A percentile compares a stretch with the other conserved stretches of the same genome.
These are phyloP conservation scores for Triops cancriformis DNA, from an alignment of 1,140 invertebrate species.

Conservation along the genomic window DNA sequence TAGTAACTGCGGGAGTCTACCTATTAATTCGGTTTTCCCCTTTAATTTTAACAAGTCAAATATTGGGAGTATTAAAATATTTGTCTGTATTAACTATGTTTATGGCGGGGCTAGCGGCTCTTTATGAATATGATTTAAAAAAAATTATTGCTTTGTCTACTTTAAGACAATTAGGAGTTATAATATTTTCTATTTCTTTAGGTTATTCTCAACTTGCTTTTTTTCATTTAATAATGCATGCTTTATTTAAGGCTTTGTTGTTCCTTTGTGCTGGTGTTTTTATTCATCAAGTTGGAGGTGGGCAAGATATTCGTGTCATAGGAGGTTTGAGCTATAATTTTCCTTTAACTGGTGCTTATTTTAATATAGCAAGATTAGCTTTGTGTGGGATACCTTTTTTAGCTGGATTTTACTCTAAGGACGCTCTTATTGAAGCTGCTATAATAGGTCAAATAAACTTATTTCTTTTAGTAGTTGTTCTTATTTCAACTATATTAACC, in stretches of 20 bases:
- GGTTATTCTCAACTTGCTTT: constrained; percentile 44
- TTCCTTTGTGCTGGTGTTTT: constrained; percentile 51
- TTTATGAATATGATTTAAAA: constrained; percentile 56
- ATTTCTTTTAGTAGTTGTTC: constrained; percentile 45
- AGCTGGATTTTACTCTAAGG: constrained; percentile 55
- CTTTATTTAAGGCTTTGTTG: constrained; percentile 55
- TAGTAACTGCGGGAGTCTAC: constrained; percentile 62
- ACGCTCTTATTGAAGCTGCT: constrained; percentile 51
- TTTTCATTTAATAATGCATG: constrained; percentile 54
- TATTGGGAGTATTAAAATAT: constrained; percentile 41
- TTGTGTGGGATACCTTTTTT: constrained; percentile 50
- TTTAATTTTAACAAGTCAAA: constrained; percentile 36
- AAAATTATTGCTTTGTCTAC: constrained; percentile 64
- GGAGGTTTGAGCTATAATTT: constrained; percentile 39
- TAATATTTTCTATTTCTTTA: constrained; percentile 50
- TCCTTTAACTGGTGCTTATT: constrained; percentile 42
- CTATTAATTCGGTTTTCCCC: constrained; percentile 52
- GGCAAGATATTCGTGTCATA: constrained; percentile 54
- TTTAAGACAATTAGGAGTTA: constrained; percentile 57
- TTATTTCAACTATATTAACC: constrained; percentile 47
- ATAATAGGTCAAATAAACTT: constrained; percentile 44
- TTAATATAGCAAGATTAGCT: constrained; percentile 45
- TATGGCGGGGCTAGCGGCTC: constrained; percentile 48
- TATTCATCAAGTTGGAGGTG: constrained; percentile 51
- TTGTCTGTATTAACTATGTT: constrained; percentile 48